A percentile compares a stretch with the other conserved stretches of the same genome.
Conservation (phyloP, 2,888 invertebrate species). For the Leistus spinibarbis region DNA sequence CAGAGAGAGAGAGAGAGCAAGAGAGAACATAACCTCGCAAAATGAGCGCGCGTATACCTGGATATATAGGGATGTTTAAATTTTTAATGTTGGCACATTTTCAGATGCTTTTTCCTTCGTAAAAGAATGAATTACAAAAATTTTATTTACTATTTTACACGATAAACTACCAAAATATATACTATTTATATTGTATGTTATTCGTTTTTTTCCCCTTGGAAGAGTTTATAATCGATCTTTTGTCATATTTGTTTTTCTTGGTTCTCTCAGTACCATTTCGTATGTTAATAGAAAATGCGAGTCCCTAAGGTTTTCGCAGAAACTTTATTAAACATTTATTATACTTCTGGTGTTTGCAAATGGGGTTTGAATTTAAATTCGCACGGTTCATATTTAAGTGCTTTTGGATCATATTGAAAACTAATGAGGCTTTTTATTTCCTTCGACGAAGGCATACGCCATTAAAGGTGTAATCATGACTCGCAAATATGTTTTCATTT, state of each 20-base stretch:
- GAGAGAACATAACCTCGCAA: not conserved
- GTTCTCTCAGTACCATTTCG: not conserved
- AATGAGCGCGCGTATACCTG: not conserved
- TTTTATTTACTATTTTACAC: not conserved
- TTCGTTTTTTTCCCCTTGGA: not conserved
- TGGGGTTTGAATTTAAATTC: not conserved
- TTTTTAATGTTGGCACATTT: conserved; percentile 29
- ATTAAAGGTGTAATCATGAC: too few species aligned
- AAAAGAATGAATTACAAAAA: conserved; percentile 24
- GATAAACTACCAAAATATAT: not conserved
- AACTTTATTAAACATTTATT: not conserved
- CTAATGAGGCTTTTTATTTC: not conserved
- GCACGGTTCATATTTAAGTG: not conserved
- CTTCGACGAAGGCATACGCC: too few species aligned
- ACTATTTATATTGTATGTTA: not conserved
- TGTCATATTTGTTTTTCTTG: not conserved
- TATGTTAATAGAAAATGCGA: not conserved
- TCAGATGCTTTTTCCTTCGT: conserved; percentile 17
- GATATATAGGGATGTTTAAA: conserved; percentile 4
- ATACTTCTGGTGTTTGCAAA: not conserved
- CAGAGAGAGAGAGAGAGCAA: not conserved
- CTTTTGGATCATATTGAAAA: not conserved
- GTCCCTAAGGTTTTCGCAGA: not conserved
- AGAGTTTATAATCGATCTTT: not conserved
- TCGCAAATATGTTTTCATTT: too few species aligned